Conservation (phyloP, 2,888 invertebrate genomes). For the Theretra japonica region DNA sequence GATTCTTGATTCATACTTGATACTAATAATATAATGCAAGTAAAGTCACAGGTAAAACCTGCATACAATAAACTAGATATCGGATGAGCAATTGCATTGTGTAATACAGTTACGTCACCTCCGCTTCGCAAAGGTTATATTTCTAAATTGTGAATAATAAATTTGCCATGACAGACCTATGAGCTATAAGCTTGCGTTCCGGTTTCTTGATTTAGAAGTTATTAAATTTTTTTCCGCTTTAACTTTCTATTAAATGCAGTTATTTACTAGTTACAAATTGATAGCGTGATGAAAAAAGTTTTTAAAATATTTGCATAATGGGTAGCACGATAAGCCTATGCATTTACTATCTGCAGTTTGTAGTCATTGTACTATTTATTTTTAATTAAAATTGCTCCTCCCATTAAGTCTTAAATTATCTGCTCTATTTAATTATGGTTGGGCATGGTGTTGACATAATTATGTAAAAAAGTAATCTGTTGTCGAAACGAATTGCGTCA, state of each 20-base stretch:
- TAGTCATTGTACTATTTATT: too few relatives aligned
- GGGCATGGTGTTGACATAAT: too few relatives aligned
- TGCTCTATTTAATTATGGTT: too few relatives aligned
- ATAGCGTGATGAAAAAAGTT: background rate
- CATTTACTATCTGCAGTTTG: too few relatives aligned
- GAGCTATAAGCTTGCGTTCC: conserved; percentile 11
- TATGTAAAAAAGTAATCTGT: too few relatives aligned
- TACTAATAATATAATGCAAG: too few relatives aligned
- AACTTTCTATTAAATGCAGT: conserved; percentile 9
- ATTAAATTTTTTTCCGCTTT: background rate
- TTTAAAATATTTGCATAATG: background rate
- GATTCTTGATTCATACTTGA: too few relatives aligned
- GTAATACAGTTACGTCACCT: conserved; percentile 28
- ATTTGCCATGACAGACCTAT: conserved; percentile 23
- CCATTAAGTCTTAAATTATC: too few relatives aligned
- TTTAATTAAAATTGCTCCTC: too few relatives aligned
- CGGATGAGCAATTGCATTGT: conserved; percentile 31
- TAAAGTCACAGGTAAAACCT: background rate
- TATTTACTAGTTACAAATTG: background rate
- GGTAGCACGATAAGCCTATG: too few relatives aligned
- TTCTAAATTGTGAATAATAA: conserved; percentile 25
- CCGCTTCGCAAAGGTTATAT: conserved; percentile 11
- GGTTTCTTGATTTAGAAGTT: background rate
- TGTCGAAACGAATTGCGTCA: too few relatives aligned
- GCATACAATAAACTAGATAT: conserved; percentile 31